Evolutionary conservation across 2,113 vertebrate species (phyloP).

Genomic region (Thalassarche chlororhynchos): DNA sequence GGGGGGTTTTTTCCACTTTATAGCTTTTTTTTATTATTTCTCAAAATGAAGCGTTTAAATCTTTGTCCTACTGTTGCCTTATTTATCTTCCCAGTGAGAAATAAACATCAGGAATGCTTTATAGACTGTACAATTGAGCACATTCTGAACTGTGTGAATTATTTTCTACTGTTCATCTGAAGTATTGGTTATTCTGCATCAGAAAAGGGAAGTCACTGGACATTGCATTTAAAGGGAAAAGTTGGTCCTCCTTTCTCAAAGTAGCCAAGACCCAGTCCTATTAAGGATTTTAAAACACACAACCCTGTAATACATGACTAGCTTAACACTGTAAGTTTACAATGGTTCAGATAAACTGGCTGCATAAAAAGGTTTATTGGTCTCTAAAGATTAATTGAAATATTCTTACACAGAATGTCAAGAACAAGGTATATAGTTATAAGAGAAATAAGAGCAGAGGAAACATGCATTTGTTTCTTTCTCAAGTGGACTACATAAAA

Average conservation of each 20-base stretch:
- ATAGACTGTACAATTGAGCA: neutral
- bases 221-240: neutral
- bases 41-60: neutral
- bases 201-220: neutral
- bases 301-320: neutral
- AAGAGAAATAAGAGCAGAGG: neutral
- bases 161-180: neutral
- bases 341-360: neutral
- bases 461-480: neutral
- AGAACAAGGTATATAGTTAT: neutral
- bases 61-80: neutral
- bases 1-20: neutral
- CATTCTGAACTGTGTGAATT: neutral
- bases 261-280: neutral
- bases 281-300: neutral
- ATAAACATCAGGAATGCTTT: neutral
- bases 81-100: neutral
- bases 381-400: neutral
- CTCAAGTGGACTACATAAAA: neutral
- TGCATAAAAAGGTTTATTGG: neutral
- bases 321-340: neutral
- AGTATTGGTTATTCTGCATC: neutral
- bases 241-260: neutral
- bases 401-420: neutral
- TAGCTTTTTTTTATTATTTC: neutral